Evolutionary conservation across 2,888 invertebrate genomes (phyloP).

Genomic region (Phyto melanocephala): DNA sequence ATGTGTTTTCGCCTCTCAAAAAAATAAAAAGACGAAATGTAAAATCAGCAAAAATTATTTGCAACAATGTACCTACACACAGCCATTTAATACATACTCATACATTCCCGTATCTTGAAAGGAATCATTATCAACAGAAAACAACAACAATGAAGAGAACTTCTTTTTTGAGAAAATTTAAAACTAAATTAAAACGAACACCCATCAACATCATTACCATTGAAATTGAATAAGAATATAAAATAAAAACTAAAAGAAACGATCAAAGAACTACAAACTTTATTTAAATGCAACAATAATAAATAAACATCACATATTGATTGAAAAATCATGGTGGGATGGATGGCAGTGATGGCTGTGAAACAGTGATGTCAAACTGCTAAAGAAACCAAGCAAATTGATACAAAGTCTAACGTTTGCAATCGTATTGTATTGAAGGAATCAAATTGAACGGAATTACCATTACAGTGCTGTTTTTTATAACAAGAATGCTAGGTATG

Average conservation of each 20-base stretch:
- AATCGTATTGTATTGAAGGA: too few species aligned
- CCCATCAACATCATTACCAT: slow-evolving; percentile 7
- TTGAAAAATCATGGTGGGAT: neutral
- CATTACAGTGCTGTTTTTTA: too few species aligned
- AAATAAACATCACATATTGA: neutral
- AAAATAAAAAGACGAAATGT: slow-evolving; percentile 34
- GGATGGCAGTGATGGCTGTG: neutral
- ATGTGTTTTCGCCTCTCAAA: neutral
- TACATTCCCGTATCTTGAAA: neutral
- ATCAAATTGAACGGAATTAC: too few species aligned
- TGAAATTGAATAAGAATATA: neutral
- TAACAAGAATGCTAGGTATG: too few species aligned
- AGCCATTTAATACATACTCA: too few species aligned
- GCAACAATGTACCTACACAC: too few species aligned
- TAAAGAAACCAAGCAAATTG: too few species aligned
- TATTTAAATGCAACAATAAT: slow-evolving; percentile 16
- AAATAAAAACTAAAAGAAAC: neutral
- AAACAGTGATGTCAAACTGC: neutral
- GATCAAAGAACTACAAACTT: slow-evolving; percentile 5
- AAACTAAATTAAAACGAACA: slow-evolving; percentile 17
- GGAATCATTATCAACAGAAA: too few species aligned
- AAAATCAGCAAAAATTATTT: slow-evolving; percentile 41
- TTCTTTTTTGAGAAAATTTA: slow-evolving; percentile 11
- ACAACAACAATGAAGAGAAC: neutral
- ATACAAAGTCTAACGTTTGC: too few species aligned